These are phyloP conservation scores for Chloroceryle amazona DNA, from an alignment of 2,797 vertebrate species.

Conservation along the genomic window DNA sequence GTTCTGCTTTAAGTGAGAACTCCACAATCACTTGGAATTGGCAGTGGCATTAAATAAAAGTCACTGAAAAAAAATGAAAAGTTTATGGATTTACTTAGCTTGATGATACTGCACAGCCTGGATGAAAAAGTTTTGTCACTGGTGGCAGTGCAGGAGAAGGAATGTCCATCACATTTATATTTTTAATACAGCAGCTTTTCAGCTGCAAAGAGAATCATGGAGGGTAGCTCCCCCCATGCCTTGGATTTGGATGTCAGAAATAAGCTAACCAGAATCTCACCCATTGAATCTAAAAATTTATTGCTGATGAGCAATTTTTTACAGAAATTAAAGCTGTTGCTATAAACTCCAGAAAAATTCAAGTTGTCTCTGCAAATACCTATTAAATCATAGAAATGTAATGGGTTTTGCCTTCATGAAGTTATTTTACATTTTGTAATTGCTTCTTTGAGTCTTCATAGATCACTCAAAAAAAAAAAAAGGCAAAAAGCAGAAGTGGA, in stretches of 20 bases:
- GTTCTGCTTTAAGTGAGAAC: not conserved
- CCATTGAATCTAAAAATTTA: not conserved
- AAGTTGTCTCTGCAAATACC: not conserved
- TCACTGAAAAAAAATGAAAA: not conserved
- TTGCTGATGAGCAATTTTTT: not conserved
- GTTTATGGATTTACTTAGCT: not conserved
- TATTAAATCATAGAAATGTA: not conserved
- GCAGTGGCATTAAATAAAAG: not conserved
- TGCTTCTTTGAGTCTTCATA: not conserved
- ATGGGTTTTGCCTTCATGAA: not conserved
- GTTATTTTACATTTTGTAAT: not conserved
- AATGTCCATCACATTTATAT: rapidly evolving
- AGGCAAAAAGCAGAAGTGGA: not conserved
- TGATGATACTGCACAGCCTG: not conserved
- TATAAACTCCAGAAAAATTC: not conserved
- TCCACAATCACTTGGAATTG: not conserved
- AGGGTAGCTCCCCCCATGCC: not conserved
- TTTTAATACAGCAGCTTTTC: not conserved
- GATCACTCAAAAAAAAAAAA: not conserved
- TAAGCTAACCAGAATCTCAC: not conserved
- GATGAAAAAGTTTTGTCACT: not conserved
- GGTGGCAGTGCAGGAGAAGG: not conserved
- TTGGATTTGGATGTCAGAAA: not conserved
- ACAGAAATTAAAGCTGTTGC: not conserved
- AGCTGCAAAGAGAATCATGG: not conserved